phyloP scores from a whole-genome alignment of 2,113 vertebrate genomes.

The Acinonyx jubatus region DNA sequence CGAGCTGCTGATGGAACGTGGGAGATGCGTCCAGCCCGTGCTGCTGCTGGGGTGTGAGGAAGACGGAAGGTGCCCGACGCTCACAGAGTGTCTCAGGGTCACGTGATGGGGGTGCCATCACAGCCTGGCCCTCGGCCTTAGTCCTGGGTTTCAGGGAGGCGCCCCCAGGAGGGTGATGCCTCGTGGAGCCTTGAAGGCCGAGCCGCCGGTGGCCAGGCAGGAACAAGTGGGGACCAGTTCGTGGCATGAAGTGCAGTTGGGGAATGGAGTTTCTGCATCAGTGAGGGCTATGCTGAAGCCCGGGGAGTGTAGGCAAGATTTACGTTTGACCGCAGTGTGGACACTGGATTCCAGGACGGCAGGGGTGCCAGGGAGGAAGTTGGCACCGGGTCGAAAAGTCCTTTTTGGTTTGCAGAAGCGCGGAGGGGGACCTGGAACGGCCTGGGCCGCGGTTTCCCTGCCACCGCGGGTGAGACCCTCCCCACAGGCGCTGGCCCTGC shows the following conservation, averaged over 20 bases:
- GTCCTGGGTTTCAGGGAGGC: background rate
- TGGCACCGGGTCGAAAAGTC: background rate
- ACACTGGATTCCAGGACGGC: too few relatives aligned
- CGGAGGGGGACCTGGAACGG: background rate
- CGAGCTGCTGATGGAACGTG: background rate
- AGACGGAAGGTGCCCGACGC: background rate
- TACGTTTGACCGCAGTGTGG: fast-evolving
- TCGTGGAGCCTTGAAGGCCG: background rate
- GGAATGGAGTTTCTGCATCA: background rate
- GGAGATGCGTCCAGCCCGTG: background rate
- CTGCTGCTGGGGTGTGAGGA: background rate
- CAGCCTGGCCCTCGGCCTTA: background rate
- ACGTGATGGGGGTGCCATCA: background rate
- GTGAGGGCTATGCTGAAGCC: background rate
- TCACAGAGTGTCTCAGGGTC: background rate
- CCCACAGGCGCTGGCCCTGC: background rate
- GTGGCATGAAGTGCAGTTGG: background rate
- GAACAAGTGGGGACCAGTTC: background rate
- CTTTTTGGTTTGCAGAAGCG: background rate
- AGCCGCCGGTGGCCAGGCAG: background rate
- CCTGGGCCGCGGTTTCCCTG: background rate
- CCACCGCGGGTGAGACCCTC: background rate
- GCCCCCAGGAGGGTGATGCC: background rate
- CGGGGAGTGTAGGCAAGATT: background rate
- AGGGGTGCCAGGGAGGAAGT: background rate